A percentile compares a stretch with the other conserved stretches of the same genome.
phyloP scores from a whole-genome alignment of 2,888 invertebrate genomes.

The Rhimphoctona megacephalus region DNA sequence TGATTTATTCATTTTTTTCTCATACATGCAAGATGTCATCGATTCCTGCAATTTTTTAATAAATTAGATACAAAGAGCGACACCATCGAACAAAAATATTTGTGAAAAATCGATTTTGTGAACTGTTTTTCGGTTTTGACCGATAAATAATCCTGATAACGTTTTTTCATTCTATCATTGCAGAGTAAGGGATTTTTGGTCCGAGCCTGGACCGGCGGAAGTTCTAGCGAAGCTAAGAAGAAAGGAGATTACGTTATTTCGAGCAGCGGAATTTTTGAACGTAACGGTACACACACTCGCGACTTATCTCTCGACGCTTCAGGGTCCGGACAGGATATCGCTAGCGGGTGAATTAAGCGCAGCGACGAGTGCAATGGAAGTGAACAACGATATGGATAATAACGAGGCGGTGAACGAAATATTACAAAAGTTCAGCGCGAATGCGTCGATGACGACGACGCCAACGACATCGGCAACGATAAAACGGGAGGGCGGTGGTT shows the following conservation, averaged over 20 bases:
- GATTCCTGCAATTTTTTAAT: neutral
- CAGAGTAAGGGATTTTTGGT: conserved; percentile 91
- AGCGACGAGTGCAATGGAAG: conserved; percentile 79
- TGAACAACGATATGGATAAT: conserved; percentile 84
- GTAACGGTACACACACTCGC: conserved; percentile 91
- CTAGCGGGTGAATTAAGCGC: conserved; percentile 84
- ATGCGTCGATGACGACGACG: conserved; percentile 75
- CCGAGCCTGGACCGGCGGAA: conserved; percentile 91
- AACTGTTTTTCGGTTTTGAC: neutral
- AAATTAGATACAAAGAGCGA: no score
- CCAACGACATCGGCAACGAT: conserved; percentile 82
- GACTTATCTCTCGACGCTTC: conserved; percentile 88
- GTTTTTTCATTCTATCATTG: conserved; percentile 47
- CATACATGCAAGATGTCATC: neutral
- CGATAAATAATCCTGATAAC: neutral
- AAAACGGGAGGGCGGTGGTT: conserved; percentile 84
- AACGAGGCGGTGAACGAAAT: conserved; percentile 85
- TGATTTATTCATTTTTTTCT: neutral
- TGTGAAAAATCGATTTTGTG: neutral
- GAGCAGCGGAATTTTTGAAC: conserved; percentile 91
- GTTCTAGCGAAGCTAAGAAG: conserved; percentile 90
- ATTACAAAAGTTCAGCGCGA: conserved; percentile 84
- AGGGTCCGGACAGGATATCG: conserved; percentile 86
- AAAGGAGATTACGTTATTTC: conserved; percentile 90
- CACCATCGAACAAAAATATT: no score